Evolutionary conservation across 2,888 invertebrate genomes (phyloP).

Genomic region (Marronus borbonicus): DNA sequence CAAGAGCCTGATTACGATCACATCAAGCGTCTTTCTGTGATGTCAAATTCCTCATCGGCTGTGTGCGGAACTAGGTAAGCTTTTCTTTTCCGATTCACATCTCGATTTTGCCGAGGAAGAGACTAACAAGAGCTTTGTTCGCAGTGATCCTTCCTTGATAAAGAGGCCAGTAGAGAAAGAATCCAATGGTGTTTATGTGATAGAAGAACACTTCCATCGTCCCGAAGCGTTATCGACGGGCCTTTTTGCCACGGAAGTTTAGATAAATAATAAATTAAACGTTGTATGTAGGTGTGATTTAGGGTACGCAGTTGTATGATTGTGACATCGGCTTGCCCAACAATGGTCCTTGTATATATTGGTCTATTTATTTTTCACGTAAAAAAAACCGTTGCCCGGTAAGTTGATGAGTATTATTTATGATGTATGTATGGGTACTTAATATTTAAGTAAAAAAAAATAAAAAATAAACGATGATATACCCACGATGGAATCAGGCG

Average conservation of each 20-base stretch:
- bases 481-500: slow-evolving; percentile 46
- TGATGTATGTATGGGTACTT: slow-evolving; percentile 63
- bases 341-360: slow-evolving; percentile 66
- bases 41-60: slow-evolving; percentile 69
- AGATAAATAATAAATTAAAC: slow-evolving; percentile 64
- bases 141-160: slow-evolving; percentile 79
- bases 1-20: slow-evolving; percentile 73
- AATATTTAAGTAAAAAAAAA: slow-evolving; percentile 48
- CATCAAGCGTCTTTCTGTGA: slow-evolving; percentile 70
- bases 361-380: slow-evolving; percentile 64
- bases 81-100: neutral
- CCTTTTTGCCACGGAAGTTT: slow-evolving; percentile 85
- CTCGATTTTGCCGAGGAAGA: too few species aligned
- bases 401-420: slow-evolving; percentile 59
- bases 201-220: slow-evolving; percentile 82
- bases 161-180: slow-evolving; percentile 80
- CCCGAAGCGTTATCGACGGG: slow-evolving; percentile 73
- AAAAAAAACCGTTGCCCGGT: slow-evolving; percentile 58
- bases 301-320: slow-evolving; percentile 56
- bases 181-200: slow-evolving; percentile 74
- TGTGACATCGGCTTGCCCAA: slow-evolving; percentile 59
- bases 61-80: slow-evolving; percentile 68
- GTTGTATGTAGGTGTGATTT: slow-evolving; percentile 53
- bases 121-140: slow-evolving; percentile 65
- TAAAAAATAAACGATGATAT: slow-evolving; percentile 41